Conservation (phyloP, 2,113 vertebrate genomes). For the Otocyon megalotis region DNA sequence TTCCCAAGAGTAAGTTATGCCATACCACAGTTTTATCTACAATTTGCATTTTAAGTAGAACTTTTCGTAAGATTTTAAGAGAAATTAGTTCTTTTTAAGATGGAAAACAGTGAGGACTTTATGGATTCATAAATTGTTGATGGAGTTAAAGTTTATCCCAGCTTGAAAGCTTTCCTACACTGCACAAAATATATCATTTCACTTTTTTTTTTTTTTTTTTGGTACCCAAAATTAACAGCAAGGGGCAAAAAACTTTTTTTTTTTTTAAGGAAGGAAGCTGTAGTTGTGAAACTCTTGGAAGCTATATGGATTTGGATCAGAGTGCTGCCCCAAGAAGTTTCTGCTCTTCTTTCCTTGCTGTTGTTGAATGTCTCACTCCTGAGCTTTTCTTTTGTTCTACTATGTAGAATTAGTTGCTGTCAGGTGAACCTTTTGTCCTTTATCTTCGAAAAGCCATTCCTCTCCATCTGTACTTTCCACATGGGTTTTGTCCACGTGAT, state of each 20-base stretch:
- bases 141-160: slow-evolving; percentile 30
- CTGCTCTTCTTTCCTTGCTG: neutral
- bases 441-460: slow-evolving; percentile 36
- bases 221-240: slow-evolving; percentile 9
- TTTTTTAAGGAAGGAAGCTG: neutral
- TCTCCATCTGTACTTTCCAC: neutral
- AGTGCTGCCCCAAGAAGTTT: neutral
- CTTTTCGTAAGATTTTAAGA: neutral
- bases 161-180: slow-evolving; percentile 8
- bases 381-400: neutral
- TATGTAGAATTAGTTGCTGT: slow-evolving; percentile 19
- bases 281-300: neutral
- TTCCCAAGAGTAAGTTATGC: neutral
- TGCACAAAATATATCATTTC: slow-evolving; percentile 29
- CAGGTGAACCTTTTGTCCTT: slow-evolving; percentile 48
- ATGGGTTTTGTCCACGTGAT: neutral
- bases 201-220: neutral
- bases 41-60: slow-evolving; percentile 33
- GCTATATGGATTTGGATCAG: neutral
- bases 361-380: neutral
- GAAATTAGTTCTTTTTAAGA: slow-evolving; percentile 22
- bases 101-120: neutral
- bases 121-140: neutral
- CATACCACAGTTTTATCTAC: neutral
- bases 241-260: neutral